Base-by-base conservation (phyloP, 2,888 invertebrate genomes). In the Apotomis capreana region DNA sequence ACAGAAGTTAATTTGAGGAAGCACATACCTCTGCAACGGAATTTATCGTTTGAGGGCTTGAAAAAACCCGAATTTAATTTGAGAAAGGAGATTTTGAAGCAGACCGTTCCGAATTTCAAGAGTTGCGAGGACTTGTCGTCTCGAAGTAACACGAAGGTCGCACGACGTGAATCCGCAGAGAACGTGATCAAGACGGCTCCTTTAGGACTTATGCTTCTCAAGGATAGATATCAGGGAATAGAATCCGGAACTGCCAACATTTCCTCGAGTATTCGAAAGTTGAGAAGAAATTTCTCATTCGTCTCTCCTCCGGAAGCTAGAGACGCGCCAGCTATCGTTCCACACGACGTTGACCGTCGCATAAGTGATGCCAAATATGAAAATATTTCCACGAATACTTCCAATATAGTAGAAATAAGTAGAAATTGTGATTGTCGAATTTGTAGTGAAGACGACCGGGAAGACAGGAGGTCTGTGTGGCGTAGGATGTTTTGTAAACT, bases 401-500 rank as follows among this genome's bases (percentile, higher is more conserved):
- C 88, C 84, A 85, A 82, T 84, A 76, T 78, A 76, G 81, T 90
- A 87, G 88, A 82, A 73, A 76, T 76, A 72, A 68, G 83, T 85
- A 88, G 83, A 78, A 80, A 81, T 78, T 92, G 92, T 87, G 86
- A 89, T 78, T 93, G 92, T 88, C 87, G 85, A 76, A 89, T 91
- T 80, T 92, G 92, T 89, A 87, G 79, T 55, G 88, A 87, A 59
- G 83, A 81, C 12, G 83, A 79, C 26, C 81, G 69, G 46, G 80
- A 77, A 60, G 79, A 81, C 73, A 78, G 75, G 49, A 80, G 78
- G 71, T 85, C 85, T 75, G 82, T 85, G 74, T 78, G 87, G 75
- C 81, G 84, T 79, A 88, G 84, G 69, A 79, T 85, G 73, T 76
- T 91, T 75, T 84, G 81, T 76, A 89, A 83, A 74, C 77, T 90